Conservation (phyloP, 2,113 vertebrate species). For the Psilopogon haemacephalus region DNA sequence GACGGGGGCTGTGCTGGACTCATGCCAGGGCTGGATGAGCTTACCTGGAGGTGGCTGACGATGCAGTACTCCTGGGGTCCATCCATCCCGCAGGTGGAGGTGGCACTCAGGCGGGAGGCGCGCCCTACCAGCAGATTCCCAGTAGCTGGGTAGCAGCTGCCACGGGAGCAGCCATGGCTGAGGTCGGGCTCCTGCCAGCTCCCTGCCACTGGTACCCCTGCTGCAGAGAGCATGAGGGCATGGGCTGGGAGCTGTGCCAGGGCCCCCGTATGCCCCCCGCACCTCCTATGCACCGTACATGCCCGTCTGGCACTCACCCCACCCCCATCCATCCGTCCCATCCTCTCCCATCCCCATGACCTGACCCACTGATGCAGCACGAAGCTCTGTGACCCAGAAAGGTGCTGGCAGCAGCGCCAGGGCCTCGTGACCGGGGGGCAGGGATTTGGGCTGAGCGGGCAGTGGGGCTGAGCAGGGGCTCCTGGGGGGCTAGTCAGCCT, state of each 20-base stretch:
- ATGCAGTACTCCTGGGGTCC: slow-evolving; percentile 81
- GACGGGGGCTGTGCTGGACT: rapidly evolving
- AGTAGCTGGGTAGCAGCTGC: slow-evolving; percentile 79
- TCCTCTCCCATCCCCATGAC: not conserved
- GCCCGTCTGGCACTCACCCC: not conserved
- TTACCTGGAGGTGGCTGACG: slow-evolving; percentile 82
- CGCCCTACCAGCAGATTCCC: slow-evolving; percentile 74
- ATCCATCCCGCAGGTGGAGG: slow-evolving; percentile 82
- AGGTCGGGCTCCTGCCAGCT: slow-evolving; percentile 76
- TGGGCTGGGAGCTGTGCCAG: rapidly evolving
- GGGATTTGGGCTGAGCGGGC: not conserved
- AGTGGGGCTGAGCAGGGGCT: no score
- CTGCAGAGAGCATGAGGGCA: not conserved
- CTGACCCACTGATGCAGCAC: slow-evolving; percentile 16
- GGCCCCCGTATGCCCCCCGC: rapidly evolving
- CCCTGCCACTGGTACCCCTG: not conserved
- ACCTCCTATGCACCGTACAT: not conserved
- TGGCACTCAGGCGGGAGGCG: slow-evolving; percentile 71
- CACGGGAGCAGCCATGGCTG: slow-evolving; percentile 77
- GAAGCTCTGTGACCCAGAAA: slow-evolving; percentile 33
- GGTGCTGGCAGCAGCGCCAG: not conserved
- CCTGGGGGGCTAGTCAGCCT: not conserved
- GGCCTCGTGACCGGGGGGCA: not conserved
- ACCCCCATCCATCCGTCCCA: not conserved
- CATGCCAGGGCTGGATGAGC: rapidly evolving